Conservation (phyloP, 2,797 vertebrate genomes). For the Brachyrhaphis roseni region DNA sequence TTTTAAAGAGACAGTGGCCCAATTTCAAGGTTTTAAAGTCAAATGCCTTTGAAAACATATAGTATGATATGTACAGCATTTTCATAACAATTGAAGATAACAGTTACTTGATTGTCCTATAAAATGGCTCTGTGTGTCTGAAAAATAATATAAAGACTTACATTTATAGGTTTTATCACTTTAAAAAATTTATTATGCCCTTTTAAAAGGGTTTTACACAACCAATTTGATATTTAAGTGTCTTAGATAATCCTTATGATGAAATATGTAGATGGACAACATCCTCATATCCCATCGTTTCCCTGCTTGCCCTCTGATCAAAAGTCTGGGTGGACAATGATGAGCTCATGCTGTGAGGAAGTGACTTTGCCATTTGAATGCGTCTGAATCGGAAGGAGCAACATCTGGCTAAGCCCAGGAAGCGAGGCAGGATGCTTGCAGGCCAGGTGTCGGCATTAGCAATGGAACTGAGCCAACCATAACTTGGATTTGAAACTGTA, state of each 20-base stretch:
- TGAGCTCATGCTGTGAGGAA: conserved; percentile 78
- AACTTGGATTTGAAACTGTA: conserved; percentile 28
- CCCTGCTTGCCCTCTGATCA: conserved; percentile 40
- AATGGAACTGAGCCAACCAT: conserved; percentile 62
- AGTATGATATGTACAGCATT: no score
- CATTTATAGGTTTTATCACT: no score
- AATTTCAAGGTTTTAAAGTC: no score
- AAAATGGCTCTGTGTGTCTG: no score
- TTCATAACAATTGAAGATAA: no score
- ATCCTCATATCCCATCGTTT: conserved; percentile 10
- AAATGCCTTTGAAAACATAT: no score
- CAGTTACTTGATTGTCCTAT: no score
- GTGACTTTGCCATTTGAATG: conserved; percentile 55
- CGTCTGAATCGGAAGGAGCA: conserved; percentile 45
- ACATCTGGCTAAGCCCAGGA: conserved; percentile 75
- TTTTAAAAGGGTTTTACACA: background rate
- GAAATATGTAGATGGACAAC: conserved; percentile 69
- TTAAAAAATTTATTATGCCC: background rate
- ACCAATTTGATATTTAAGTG: background rate
- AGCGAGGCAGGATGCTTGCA: conserved; percentile 64
- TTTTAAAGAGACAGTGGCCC: no score
- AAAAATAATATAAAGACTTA: no score
- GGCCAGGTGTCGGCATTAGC: conserved; percentile 72
- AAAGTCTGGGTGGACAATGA: conserved; percentile 56
- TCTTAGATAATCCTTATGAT: conserved; percentile 64